These are phyloP conservation scores for Himalopsyche anomala DNA, from an alignment of 2,888 invertebrate genomes.

Conservation along the genomic window DNA sequence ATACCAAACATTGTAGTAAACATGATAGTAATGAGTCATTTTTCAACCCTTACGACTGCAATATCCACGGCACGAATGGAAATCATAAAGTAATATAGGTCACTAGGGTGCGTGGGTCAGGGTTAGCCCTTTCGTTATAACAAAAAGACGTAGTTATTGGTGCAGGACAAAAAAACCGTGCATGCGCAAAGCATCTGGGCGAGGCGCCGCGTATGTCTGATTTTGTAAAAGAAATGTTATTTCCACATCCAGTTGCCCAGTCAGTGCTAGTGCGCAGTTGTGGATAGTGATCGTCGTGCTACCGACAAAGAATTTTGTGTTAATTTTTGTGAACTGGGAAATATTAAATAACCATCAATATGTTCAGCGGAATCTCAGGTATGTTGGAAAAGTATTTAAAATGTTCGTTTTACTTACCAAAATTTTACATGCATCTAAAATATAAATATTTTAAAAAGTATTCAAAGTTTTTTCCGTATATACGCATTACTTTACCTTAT, in stretches of 20 bases:
- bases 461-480: background rate
- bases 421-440: too few species aligned
- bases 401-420: background rate
- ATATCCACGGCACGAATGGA: background rate
- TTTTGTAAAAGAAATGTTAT: conserved; percentile 43
- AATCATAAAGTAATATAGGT: background rate
- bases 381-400: conserved; percentile 25
- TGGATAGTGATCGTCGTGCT: background rate
- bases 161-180: conserved; percentile 26
- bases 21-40: background rate
- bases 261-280: conserved; percentile 8
- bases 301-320: conserved; percentile 37
- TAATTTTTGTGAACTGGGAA: conserved; percentile 48
- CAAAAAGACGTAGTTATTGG: conserved; percentile 31
- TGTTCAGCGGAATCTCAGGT: conserved; percentile 65
- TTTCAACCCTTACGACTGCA: background rate
- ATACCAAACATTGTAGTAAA: background rate
- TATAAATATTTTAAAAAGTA: background rate
- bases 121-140: conserved; percentile 1
- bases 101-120: conserved; percentile 17
- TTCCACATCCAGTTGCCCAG: conserved; percentile 32
- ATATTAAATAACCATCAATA: conserved; percentile 52
- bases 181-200: conserved; percentile 31
- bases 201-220: conserved; percentile 13
- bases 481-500: conserved; percentile 18